A percentile compares a stretch with the other conserved stretches of the same genome.
Conservation (phyloP, 2,888 invertebrate genomes). For the Pseudanteris insignis region DNA sequence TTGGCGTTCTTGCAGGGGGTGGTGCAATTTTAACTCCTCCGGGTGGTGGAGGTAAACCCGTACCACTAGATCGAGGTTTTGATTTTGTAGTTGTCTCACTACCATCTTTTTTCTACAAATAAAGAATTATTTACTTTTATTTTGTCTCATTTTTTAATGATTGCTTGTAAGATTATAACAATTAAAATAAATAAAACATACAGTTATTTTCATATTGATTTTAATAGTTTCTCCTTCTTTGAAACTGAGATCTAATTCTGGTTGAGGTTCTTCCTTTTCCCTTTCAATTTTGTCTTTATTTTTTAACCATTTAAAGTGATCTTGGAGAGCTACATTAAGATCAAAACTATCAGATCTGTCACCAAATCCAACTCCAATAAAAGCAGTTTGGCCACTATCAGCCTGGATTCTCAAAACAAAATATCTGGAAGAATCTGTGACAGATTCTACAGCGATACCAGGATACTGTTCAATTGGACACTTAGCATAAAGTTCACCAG, state of each 20-base stretch:
- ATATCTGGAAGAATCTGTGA: slow-evolving; percentile 96
- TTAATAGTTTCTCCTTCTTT: slow-evolving; percentile 99
- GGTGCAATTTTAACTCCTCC: slow-evolving; percentile 79
- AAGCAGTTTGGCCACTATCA: slow-evolving; percentile 92
- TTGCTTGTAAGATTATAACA: background rate
- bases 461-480: slow-evolving; percentile 97
- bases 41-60: slow-evolving; percentile 85
- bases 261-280: slow-evolving; percentile 79
- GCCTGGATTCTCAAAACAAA: slow-evolving; percentile 96
- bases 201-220: slow-evolving; percentile 97
- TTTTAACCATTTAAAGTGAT: slow-evolving; percentile 95
- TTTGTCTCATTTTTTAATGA: background rate
- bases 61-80: slow-evolving; percentile 70
- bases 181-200: no score
- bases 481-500: slow-evolving; percentile 94
- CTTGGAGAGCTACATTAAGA: slow-evolving; percentile 96
- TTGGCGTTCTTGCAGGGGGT: slow-evolving; percentile 74
- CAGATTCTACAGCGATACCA: slow-evolving; percentile 92
- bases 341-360: slow-evolving; percentile 99
- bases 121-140: no score
- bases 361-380: slow-evolving; percentile 96
- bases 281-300: slow-evolving; percentile 83
- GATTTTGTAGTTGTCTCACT: slow-evolving; percentile 76
- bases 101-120: slow-evolving; percentile 84
- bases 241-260: slow-evolving; percentile 92